Conservation (phyloP, 1,140 invertebrate genomes). For the Laupala kohalensis region DNA sequence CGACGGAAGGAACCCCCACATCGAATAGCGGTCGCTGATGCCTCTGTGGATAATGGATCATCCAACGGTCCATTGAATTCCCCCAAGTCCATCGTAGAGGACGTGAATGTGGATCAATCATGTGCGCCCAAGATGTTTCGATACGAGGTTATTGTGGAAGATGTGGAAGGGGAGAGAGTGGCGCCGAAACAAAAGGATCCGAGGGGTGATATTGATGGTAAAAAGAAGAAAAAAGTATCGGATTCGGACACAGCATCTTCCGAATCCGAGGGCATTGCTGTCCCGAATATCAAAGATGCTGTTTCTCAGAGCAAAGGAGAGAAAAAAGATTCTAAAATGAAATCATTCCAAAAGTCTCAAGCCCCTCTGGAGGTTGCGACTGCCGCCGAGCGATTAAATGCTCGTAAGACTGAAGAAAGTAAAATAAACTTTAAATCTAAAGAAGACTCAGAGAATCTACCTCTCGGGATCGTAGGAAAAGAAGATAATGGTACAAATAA, state of each 20-base stretch:
- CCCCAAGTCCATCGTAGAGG: constrained; percentile 5
- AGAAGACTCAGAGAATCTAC: not conserved
- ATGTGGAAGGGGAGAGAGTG: not conserved
- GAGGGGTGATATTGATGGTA: constrained; percentile 4
- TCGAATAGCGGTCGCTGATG: not conserved
- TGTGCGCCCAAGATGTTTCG: constrained; percentile 4
- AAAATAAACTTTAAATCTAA: not conserved
- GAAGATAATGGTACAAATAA: no score
- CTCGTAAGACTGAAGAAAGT: not conserved
- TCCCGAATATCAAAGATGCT: not conserved
- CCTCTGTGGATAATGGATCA: constrained; percentile 1
- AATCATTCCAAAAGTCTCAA: not conserved
- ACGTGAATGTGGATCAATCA: constrained; percentile 9
- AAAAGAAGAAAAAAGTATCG: not conserved
- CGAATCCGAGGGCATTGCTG: not conserved
- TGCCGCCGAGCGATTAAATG: not conserved
- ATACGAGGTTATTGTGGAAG: constrained; percentile 15
- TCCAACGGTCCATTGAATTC: not conserved
- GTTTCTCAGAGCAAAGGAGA: not conserved
- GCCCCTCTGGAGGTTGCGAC: not conserved
- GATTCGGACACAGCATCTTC: not conserved
- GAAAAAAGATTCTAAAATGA: not conserved
- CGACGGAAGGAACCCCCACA: not conserved
- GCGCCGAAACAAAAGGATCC: not conserved
- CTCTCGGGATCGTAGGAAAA: no score